Evolutionary conservation across 2,888 invertebrate species (phyloP).

Genomic region (Acanthacorydalis orientalis): DNA sequence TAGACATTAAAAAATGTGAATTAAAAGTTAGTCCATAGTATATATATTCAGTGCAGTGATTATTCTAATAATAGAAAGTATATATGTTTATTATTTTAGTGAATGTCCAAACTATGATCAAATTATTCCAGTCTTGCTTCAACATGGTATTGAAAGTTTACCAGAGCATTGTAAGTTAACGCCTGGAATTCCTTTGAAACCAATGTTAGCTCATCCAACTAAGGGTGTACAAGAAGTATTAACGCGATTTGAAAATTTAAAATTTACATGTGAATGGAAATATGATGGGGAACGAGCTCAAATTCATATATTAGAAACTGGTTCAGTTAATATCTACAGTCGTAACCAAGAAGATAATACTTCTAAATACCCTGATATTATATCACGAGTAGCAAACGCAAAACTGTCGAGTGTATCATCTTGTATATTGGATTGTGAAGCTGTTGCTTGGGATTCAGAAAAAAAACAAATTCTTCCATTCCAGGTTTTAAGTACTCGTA

Average conservation of each 20-base stretch:
- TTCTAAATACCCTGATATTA: slow-evolving; percentile 89
- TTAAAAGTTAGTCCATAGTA: too few relatives aligned
- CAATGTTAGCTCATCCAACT: slow-evolving; percentile 98
- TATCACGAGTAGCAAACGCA: slow-evolving; percentile 46
- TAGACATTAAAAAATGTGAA: too few relatives aligned
- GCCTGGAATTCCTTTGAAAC: slow-evolving; percentile 88
- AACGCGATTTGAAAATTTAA: slow-evolving; percentile 47
- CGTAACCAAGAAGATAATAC: slow-evolving; percentile 93
- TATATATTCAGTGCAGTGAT: too few relatives aligned
- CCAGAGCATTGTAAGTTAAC: slow-evolving; percentile 69
- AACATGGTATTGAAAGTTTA: slow-evolving; percentile 57
- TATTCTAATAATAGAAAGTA: too few relatives aligned
- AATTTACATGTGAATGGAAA: slow-evolving; percentile 97
- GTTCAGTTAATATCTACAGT: slow-evolving; percentile 70
- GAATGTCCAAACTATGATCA: slow-evolving; percentile 90
- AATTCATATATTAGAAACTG: slow-evolving; percentile 56
- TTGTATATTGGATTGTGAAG: slow-evolving; percentile 91
- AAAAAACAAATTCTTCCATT: slow-evolving; percentile 86
- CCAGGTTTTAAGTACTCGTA: slow-evolving; percentile 87
- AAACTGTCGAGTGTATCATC: slow-evolving; percentile 42
- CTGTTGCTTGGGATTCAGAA: slow-evolving; percentile 87
- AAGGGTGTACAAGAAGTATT: slow-evolving; percentile 84
- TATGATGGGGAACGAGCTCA: slow-evolving; percentile 98
- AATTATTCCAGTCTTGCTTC: slow-evolving; percentile 61
- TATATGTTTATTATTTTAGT: slow-evolving; percentile 32